These are phyloP conservation scores for Rhadinocentrus ornatus DNA, from an alignment of 2,797 vertebrate genomes.

Conservation along the genomic window DNA sequence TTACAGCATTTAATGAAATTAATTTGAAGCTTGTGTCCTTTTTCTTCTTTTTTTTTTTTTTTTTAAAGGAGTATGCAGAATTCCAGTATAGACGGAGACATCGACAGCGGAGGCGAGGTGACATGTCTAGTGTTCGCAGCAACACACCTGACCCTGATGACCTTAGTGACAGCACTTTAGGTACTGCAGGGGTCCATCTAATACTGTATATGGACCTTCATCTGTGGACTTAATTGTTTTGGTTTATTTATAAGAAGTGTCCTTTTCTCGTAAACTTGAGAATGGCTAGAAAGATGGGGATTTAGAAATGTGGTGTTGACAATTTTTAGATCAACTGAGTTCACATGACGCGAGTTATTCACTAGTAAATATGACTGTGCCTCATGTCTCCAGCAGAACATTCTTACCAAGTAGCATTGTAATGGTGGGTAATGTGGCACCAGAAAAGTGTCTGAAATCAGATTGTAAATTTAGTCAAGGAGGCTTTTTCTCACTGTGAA, in stretches of 20 bases:
- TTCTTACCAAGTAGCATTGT: not conserved
- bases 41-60: conserved; percentile 6
- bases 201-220: not conserved
- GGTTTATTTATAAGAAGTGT: not conserved
- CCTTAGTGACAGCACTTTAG: conserved; percentile 87
- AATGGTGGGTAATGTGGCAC: not conserved
- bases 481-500: not conserved
- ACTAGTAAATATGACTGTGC: not conserved
- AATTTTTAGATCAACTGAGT: not conserved
- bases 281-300: not conserved
- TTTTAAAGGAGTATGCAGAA: conserved; percentile 94
- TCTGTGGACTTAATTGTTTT: not conserved
- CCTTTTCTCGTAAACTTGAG: not conserved
- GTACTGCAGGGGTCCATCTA: conserved; percentile 66
- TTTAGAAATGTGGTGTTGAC: not conserved
- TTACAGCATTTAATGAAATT: not conserved
- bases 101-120: conserved; percentile 91
- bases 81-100: conserved; percentile 98
- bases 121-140: conserved; percentile 92
- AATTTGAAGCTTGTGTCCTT: not conserved
- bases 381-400: not conserved
- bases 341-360: not conserved
- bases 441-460: not conserved
- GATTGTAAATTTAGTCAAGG: not conserved
- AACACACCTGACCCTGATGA: conserved; percentile 91